Evolutionary conservation across 1,140 invertebrate species (phyloP).

Genomic region (Dreissena polymorpha): DNA sequence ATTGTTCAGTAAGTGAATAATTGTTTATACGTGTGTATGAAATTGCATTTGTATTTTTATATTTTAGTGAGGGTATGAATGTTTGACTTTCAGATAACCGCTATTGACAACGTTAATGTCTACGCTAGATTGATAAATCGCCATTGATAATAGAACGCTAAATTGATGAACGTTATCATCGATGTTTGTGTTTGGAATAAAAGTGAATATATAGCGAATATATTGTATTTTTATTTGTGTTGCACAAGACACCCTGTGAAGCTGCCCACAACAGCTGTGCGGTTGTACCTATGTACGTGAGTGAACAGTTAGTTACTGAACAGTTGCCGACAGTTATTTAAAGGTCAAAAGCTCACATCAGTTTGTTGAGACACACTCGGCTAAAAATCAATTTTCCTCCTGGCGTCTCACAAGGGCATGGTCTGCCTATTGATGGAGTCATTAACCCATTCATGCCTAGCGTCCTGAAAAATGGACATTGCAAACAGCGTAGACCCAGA

Average conservation of each 20-base stretch:
- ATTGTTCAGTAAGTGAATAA: conserved; percentile 4
- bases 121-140: too few species aligned
- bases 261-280: conserved; percentile 11
- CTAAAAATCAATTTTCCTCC: too few species aligned
- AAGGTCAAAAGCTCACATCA: too few species aligned
- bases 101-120: not conserved
- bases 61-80: conserved; percentile 14
- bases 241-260: conserved; percentile 9
- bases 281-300: not conserved
- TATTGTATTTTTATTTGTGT: conserved; percentile 11
- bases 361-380: too few species aligned
- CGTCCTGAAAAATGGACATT: too few species aligned
- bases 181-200: not conserved
- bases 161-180: not conserved
- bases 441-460: too few species aligned
- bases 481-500: too few species aligned
- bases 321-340: too few species aligned
- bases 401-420: too few species aligned
- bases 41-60: conserved; percentile 1
- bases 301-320: not conserved
- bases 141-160: too few species aligned
- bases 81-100: conserved; percentile 25
- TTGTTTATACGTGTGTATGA: not conserved
- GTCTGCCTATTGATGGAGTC: too few species aligned
- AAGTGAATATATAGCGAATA: conserved; percentile 9